Evolutionary conservation across 2,797 vertebrate species (phyloP), one percentile per base, ranked within the genome.

Genomic region (Lacerta bilineata): DNA sequence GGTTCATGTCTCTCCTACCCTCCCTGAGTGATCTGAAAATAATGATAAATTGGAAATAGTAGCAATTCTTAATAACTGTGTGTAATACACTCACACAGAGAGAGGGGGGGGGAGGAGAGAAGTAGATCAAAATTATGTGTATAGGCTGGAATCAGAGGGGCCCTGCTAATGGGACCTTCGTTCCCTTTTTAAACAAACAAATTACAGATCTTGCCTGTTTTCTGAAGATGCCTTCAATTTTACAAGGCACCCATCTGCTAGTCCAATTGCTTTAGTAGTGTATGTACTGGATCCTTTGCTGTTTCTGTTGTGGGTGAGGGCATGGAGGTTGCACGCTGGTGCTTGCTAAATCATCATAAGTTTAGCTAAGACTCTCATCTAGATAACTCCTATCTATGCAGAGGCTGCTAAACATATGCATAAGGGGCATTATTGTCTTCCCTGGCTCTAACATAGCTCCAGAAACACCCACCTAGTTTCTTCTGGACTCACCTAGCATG

Each of bases 11-110:
- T 18, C 17, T 20, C 23, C 1, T 0, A 27, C 92, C 85, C 43
- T 82, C 76, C 80, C n/a, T n/a, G n/a, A 88, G 8, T 36, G 33
- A 90, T 46, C 4, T 81, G 11, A 64, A 77, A 91, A 74, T 69
- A 61, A 85, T 39, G 85, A 80, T 55, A 84, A 92, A 87, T 69
- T 36, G 9, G 15, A 64, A 87, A 83, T 43, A 86, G 61, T 23
- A 83, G 69, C 5, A 41, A 36, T 36, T 66, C 61, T 69, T 59
- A 90, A 18, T 15, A 75, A 69, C 5, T 66, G 9, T 85, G 7
- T 11, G 27, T 23, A 33, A 10, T 64, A 55, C 50, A 55, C 50
- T 15, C 50, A 55, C 50, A 55, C 50, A 50, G 46, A 13, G 46
- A 50, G 50, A 50, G 50, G 3, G 46, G 11, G 46, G 13, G 46